phyloP scores from a whole-genome alignment of 2,888 invertebrate species.

The Invenusta paracnida region DNA sequence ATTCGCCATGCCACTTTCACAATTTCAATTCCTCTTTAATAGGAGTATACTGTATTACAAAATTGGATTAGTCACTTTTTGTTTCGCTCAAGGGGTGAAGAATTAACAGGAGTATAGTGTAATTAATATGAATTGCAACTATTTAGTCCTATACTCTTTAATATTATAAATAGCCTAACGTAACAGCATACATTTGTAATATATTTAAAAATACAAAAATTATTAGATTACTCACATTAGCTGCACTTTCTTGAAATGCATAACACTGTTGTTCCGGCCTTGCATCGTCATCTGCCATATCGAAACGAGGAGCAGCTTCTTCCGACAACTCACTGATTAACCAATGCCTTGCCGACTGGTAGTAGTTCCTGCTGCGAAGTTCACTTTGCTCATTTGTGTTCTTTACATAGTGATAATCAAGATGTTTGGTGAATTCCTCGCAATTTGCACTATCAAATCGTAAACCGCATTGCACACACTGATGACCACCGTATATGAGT shows the following conservation, averaged over 20 bases:
- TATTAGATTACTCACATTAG: slow-evolving; percentile 31
- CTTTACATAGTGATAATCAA: slow-evolving; percentile 91
- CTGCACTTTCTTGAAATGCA: slow-evolving; percentile 18
- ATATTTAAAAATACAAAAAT: too few species aligned
- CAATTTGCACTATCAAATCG: slow-evolving; percentile 77
- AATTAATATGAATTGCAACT: too few species aligned
- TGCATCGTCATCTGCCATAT: neutral
- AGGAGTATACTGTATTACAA: too few species aligned
- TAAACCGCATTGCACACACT: slow-evolving; percentile 91
- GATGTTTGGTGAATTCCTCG: slow-evolving; percentile 79
- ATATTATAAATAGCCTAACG: too few species aligned
- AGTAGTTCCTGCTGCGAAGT: slow-evolving; percentile 41
- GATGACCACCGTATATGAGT: slow-evolving; percentile 79
- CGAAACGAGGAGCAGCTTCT: slow-evolving; percentile 37
- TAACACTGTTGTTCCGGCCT: slow-evolving; percentile 24
- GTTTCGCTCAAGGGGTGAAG: too few species aligned
- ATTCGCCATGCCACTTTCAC: too few species aligned
- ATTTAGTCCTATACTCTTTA: too few species aligned
- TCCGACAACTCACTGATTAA: slow-evolving; percentile 41
- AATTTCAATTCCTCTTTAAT: too few species aligned
- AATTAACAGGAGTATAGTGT: too few species aligned
- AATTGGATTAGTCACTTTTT: too few species aligned
- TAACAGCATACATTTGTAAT: too few species aligned
- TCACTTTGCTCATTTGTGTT: slow-evolving; percentile 40
- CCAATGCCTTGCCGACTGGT: slow-evolving; percentile 43